Conservation (phyloP, 2,888 invertebrate genomes). For the Dugesia japonica region DNA sequence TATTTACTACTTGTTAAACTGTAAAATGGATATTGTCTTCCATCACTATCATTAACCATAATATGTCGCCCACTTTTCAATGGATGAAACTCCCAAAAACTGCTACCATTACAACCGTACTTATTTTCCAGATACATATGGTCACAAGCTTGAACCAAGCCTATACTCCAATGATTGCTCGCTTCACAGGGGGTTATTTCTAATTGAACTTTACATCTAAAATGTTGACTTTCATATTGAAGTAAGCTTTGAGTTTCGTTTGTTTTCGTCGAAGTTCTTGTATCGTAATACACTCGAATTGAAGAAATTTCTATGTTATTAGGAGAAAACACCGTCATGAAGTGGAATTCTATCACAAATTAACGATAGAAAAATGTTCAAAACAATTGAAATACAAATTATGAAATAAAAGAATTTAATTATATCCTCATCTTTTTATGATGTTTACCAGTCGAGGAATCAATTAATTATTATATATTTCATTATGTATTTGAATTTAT, state of each 20-base stretch:
- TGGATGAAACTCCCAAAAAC: constrained; percentile 32
- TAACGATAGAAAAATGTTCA: no score
- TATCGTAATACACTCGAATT: constrained; percentile 29
- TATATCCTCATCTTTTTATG: neutral
- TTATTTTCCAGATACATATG: constrained; percentile 32
- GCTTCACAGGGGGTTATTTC: constrained; percentile 28
- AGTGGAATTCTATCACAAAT: no score
- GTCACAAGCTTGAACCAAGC: constrained; percentile 31
- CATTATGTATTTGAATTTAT: constrained; percentile 4
- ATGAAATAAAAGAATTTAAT: neutral
- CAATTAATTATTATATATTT: neutral
- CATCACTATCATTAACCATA: constrained; percentile 33
- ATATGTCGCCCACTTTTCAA: constrained; percentile 25
- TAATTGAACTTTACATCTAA: constrained; percentile 20
- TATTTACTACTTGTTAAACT: constrained; percentile 29
- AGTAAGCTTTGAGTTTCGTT: constrained; percentile 25
- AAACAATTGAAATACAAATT: no score
- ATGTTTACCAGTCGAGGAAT: neutral
- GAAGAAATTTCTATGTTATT: constrained; percentile 25
- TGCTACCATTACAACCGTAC: constrained; percentile 31
- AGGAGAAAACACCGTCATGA: constrained; percentile 21
- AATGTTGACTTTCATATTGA: constrained; percentile 34
- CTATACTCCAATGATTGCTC: constrained; percentile 29
- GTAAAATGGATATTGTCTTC: constrained; percentile 32
- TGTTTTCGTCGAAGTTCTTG: constrained; percentile 26